Conservation (phyloP, 2,113 vertebrate species). For the Otis tarda region DNA sequence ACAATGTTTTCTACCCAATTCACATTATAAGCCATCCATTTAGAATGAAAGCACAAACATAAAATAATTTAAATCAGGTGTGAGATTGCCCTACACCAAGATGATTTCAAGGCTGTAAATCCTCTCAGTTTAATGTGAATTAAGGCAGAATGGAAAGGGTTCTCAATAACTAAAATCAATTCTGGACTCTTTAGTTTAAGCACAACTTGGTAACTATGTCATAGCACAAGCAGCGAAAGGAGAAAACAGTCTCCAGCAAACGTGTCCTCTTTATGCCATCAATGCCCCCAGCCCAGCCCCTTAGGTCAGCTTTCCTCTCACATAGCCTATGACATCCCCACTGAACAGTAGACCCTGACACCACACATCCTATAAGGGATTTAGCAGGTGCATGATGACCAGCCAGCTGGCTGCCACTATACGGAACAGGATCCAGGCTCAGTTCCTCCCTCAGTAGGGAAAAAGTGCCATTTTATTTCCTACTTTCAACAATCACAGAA, state of each 20-base stretch:
- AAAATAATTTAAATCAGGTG: neutral
- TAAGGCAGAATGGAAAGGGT: neutral
- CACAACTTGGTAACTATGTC: neutral
- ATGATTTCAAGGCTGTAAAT: neutral
- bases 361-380: too few species aligned
- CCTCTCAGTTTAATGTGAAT: neutral
- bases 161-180: neutral
- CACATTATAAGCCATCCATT: neutral
- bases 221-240: neutral
- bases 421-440: neutral
- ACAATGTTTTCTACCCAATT: neutral
- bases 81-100: neutral
- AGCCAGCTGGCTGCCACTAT: neutral
- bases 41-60: neutral
- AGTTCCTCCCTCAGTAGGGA: rapidly evolving
- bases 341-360: neutral
- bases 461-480: neutral
- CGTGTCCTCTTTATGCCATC: neutral
- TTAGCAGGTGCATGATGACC: rapidly evolving
- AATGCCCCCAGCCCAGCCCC: rapidly evolving
- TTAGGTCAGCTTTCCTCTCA: neutral
- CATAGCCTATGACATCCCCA: neutral
- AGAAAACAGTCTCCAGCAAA: neutral
- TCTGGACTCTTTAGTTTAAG: neutral
- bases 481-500: neutral